phyloP scores from a whole-genome alignment of 2,888 invertebrate species.

The Cataglyphis altisquamis region DNA sequence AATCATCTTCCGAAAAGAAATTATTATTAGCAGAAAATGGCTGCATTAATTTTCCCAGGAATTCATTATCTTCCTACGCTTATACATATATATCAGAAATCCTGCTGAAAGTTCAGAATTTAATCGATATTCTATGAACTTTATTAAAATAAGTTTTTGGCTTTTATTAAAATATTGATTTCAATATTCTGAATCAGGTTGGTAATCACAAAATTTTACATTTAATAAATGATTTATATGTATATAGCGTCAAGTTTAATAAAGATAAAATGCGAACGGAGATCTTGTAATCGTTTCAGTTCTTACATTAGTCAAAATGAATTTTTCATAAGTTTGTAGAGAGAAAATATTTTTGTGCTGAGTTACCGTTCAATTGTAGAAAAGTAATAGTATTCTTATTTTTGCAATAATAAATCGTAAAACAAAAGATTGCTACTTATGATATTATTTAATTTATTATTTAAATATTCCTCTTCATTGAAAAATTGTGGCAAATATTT shows the following conservation, averaged over 20 bases:
- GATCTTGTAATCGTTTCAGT: constrained; percentile 14
- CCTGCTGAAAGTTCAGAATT: constrained; percentile 17
- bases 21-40: not conserved
- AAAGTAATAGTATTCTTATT: not conserved
- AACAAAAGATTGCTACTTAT: not conserved
- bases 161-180: constrained; percentile 43
- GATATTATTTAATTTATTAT: not conserved
- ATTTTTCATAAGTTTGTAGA: constrained; percentile 26
- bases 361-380: constrained; percentile 36
- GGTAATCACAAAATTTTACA: constrained; percentile 43
- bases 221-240: constrained; percentile 38
- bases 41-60: not conserved
- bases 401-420: constrained; percentile 2
- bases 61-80: constrained; percentile 28
- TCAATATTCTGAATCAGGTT: constrained; percentile 25
- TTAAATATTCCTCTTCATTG: not conserved
- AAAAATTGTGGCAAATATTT: not conserved
- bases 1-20: not conserved
- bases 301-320: constrained; percentile 18
- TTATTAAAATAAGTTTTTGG: constrained; percentile 34
- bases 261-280: constrained; percentile 25
- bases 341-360: constrained; percentile 25
- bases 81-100: constrained; percentile 25
- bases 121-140: constrained; percentile 46
- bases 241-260: constrained; percentile 29